Base-by-base conservation (phyloP, 2,888 invertebrate genomes). In the Sinodicranocentrus sp. region DNA sequence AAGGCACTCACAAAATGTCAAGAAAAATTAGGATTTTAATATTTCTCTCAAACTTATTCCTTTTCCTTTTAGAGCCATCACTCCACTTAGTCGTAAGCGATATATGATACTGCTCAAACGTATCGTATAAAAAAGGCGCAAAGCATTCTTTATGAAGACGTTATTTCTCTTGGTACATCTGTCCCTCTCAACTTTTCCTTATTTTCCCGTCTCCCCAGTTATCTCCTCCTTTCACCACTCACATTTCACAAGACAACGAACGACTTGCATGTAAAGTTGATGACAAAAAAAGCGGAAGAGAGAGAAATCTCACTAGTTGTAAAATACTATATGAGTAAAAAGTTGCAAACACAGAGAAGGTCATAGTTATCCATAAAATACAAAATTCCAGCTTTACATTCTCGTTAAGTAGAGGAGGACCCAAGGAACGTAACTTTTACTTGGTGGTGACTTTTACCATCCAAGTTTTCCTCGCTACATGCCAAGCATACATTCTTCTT, bases 1-100 rank as follows among this genome's bases (percentile, higher is more conserved):
- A 52, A 54, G 57, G 54, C 25, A 65, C 43, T 65, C 39, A 43
- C 28, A 23, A 77, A 77, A 67, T 77, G 76, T 67, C 76, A 77
- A 39, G 57, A 77, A 67, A 77, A 77, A 77, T 77, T 77, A 77
- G 76, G 67, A 57, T 77, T 68, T 77, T 68, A 77, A 77, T 67
- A 68, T 43, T 77, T 67, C 63, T 75, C n/a, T n/a, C 39, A 17
- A 44, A 44, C n/a, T 23, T 44, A 67, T 21, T 23, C 61, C 28
- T 48, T 13, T 44, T 67, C 6, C 15, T 57, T 10, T 5, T 21
- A 19, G 57, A 61, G 39, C 39, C 13, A 8, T 39, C 39, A 39
- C 13, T 8, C 13, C 39, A 25, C 57, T 15, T 57, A 13, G n/a
- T n/a, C n/a, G n/a, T n/a, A n/a, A n/a, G n/a, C n/a, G n/a, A n/a